Conservation (phyloP, 2,113 vertebrate species). For the Henicopernis longicauda region DNA sequence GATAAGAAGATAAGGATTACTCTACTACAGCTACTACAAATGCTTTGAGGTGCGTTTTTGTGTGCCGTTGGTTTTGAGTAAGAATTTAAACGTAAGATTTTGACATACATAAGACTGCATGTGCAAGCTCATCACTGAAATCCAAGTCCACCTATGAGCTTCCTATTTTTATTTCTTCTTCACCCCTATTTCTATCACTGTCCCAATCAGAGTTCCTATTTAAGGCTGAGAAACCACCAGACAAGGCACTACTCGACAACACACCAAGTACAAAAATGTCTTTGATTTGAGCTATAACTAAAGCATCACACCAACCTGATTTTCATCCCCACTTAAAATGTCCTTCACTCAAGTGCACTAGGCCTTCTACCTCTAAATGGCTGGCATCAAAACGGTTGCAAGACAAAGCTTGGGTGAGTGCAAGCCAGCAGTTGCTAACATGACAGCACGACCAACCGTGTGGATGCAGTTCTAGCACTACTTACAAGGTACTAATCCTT, state of each 20-base stretch:
- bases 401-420: neutral
- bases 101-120: neutral
- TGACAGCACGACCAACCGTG: accelerated
- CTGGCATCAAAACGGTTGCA: neutral
- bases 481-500: neutral
- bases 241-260: neutral
- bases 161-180: neutral
- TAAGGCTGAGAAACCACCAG: neutral
- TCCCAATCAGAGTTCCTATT: neutral
- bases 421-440: neutral
- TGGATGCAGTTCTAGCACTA: neutral
- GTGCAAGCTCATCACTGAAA: neutral
- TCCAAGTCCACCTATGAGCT: neutral
- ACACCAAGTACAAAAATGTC: neutral
- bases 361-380: neutral
- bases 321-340: neutral
- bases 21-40: neutral
- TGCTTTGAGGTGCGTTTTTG: accelerated
- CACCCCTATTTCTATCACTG: accelerated
- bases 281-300: neutral
- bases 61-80: neutral
- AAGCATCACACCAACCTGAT: neutral
- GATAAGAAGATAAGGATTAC: neutral
- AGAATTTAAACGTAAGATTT: neutral
- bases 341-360: neutral